phyloP scores from a whole-genome alignment of 2,888 invertebrate species.

The Sphinx pinastri region DNA sequence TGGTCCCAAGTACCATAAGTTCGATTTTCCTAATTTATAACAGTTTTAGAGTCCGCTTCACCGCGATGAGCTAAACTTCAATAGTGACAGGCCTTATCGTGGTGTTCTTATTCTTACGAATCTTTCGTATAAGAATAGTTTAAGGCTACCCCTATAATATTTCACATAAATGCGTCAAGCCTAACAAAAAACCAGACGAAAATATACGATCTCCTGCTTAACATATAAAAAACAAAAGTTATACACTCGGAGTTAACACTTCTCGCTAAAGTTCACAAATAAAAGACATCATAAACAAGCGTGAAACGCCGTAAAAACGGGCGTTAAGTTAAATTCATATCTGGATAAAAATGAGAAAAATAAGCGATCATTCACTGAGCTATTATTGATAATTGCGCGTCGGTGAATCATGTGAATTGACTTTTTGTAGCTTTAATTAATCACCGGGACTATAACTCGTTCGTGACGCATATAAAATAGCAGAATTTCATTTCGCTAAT shows the following conservation, averaged over 20 bases:
- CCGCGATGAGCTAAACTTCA: too few species aligned
- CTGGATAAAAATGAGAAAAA: conserved; percentile 24
- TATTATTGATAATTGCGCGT: conserved; percentile 51
- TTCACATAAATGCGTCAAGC: too few species aligned
- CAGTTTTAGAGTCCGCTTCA: too few species aligned
- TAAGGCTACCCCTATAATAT: too few species aligned
- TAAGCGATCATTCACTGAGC: conserved; percentile 53
- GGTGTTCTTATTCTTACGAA: too few species aligned
- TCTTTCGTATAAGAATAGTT: too few species aligned
- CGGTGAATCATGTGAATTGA: conserved; percentile 62
- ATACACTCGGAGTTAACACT: conserved; percentile 12
- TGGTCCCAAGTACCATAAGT: too few species aligned
- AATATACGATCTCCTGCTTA: neutral
- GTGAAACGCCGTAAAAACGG: conserved; percentile 15
- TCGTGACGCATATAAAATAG: conserved; percentile 41
- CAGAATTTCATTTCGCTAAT: conserved; percentile 62
- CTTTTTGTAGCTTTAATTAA: conserved; percentile 71
- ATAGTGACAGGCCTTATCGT: too few species aligned
- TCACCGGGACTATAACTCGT: conserved; percentile 55
- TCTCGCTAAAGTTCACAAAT: conserved; percentile 18
- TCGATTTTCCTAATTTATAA: too few species aligned
- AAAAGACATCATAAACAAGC: conserved; percentile 21
- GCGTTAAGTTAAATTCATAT: conserved; percentile 20
- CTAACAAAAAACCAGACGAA: too few species aligned
- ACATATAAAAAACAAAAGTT: conserved; percentile 14